A percentile compares a stretch with the other conserved stretches of the same genome.
Conservation (phyloP, 2,888 invertebrate genomes). For the Bruchidius siliquastri region DNA sequence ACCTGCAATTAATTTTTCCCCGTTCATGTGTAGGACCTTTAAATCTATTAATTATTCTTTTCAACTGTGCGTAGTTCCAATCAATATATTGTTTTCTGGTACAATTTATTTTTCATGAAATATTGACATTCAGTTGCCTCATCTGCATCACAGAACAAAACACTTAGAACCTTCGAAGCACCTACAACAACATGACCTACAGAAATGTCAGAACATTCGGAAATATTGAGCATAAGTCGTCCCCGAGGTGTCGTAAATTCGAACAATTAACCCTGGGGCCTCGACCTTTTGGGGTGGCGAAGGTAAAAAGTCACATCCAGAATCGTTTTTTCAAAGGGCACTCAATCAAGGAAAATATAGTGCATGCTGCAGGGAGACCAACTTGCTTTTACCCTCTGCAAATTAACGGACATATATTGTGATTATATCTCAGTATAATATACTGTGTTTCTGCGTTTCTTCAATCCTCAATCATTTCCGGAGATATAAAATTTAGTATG, state of each 20-base stretch:
- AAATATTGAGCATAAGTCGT: conserved; percentile 45
- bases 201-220: conserved; percentile 43
- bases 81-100: too few species aligned
- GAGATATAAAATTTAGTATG: too few species aligned
- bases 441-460: too few species aligned
- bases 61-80: too few species aligned
- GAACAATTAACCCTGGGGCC: conserved; percentile 42
- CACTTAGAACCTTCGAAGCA: neutral
- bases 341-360: conserved; percentile 28
- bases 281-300: conserved; percentile 43
- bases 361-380: neutral
- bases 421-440: too few species aligned
- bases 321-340: conserved; percentile 34
- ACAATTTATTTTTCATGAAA: neutral
- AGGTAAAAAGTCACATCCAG: conserved; percentile 40
- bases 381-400: neutral
- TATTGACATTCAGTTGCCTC: neutral
- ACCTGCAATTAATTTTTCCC: too few species aligned
- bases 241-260: conserved; percentile 46
- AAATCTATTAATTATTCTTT: too few species aligned
- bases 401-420: too few species aligned
- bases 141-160: neutral
- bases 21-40: too few species aligned
- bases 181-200: conserved; percentile 34
- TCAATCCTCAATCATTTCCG: too few species aligned